Evolutionary conservation across 2,113 vertebrate species (phyloP), one percentile per base, ranked within the genome.

Genomic region (Menura novaehollandiae): DNA sequence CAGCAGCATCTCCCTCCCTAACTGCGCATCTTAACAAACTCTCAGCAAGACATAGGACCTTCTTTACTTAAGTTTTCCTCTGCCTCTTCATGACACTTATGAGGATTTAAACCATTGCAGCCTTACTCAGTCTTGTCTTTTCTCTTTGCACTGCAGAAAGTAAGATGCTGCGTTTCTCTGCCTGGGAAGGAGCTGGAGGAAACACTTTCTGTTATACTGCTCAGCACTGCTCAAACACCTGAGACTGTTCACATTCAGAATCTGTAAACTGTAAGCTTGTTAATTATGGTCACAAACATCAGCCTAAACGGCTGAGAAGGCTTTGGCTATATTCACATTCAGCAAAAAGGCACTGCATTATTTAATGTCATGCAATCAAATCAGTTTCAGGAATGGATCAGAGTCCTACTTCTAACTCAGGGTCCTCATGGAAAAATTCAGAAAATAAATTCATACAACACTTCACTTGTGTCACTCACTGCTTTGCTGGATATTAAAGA

Each of bases 21-120:
- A n/a, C 51, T 8, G 19, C 46, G 52, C 60, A 35, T 77, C 7
- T 1, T 72, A 85, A 88, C 89, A 95, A 85, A 91, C 78, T 64
- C 90, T 23, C 74, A 77, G 68, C 66, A 69, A 91, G 85, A 35
- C 37, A 32, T 0, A 30, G 80, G 35, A 51, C 39, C 49, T 86
- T 55, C 88, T 88, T 56, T 41, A 37, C 41, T 52, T 58, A 52
- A 96, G 58, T 67, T 88, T 89, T 73, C 43, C 60, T 91, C 51
- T 85, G 81, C 52, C 55, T 47, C 87, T 55, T 79, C 52, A 4
- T 32, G 74, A 58, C 73, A 68, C 17, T 77, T 74, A 23, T 0
- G 22, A 91, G 73, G 41, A 79, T 68, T 82, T 85, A 84, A 87
- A 55, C 56, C 63, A 46, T 21, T 30, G 53, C 49, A 53, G 66